phyloP scores from a whole-genome alignment of 2,888 invertebrate genomes.

The Thymelicus lineola region DNA sequence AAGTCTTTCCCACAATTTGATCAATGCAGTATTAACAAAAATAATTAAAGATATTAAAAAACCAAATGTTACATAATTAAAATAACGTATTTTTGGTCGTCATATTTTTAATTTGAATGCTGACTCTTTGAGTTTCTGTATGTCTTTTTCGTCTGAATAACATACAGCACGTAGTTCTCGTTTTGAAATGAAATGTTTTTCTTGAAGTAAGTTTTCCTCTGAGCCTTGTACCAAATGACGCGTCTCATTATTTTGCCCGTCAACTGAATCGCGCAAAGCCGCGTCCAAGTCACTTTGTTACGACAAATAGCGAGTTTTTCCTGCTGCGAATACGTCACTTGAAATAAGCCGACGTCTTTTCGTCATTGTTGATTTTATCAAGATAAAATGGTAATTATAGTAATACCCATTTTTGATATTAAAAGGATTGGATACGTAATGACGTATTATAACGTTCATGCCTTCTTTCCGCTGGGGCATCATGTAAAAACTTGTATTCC shows the following conservation, averaged over 20 bases:
- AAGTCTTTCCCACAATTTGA: background rate
- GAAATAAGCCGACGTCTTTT: conserved; percentile 16
- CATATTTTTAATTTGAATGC: background rate
- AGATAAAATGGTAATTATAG: conserved; percentile 1
- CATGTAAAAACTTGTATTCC: too few relatives aligned
- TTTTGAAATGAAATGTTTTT: conserved; percentile 24
- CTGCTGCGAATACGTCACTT: conserved; percentile 22
- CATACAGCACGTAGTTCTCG: conserved; percentile 3
- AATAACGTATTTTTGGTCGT: too few relatives aligned
- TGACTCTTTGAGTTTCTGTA: background rate
- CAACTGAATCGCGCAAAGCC: conserved; percentile 29
- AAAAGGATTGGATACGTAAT: background rate
- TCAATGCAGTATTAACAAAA: too few relatives aligned
- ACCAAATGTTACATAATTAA: too few relatives aligned
- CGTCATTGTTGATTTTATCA: conserved; percentile 22
- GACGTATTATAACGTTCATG: too few relatives aligned
- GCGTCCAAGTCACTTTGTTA: conserved; percentile 24
- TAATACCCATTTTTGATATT: background rate
- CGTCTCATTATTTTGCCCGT: conserved; percentile 34
- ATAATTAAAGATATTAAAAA: too few relatives aligned
- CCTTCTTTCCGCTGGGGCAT: too few relatives aligned
- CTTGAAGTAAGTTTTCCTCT: conserved; percentile 29
- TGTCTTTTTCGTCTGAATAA: background rate
- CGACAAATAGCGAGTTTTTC: conserved; percentile 26
- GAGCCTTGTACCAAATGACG: conserved; percentile 31